A percentile compares a stretch with the other conserved stretches of the same genome.
Evolutionary conservation across 2,888 invertebrate species (phyloP).

Genomic region (Apomyelois bistriatella): DNA sequence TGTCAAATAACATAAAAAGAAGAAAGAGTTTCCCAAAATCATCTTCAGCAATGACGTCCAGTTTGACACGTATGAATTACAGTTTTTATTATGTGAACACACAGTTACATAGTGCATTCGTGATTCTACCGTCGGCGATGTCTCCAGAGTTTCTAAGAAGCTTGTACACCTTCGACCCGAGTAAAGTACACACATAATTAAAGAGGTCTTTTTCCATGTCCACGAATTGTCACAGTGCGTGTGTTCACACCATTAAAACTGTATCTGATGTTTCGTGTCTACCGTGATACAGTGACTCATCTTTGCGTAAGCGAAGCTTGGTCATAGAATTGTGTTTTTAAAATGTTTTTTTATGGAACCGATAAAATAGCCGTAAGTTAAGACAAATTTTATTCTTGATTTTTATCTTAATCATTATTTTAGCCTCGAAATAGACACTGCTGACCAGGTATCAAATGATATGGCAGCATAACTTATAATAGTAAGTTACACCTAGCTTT

Average conservation of each 20-base stretch:
- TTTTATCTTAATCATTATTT: no score
- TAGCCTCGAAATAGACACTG: no score
- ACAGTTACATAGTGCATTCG: conserved; percentile 18
- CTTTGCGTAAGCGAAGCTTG: no score
- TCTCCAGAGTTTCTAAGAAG: conserved; percentile 12
- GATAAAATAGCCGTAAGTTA: not conserved
- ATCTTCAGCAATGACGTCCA: conserved; percentile 18
- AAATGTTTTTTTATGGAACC: not conserved
- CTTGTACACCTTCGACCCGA: conserved; percentile 57
- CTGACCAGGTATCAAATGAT: no score
- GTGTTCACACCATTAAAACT: conserved; percentile 58
- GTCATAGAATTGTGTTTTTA: not conserved
- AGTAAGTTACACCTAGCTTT: no score
- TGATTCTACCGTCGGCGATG: conserved; percentile 20
- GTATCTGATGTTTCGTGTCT: conserved; percentile 24
- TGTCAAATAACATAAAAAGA: not conserved
- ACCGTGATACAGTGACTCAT: conserved; percentile 5
- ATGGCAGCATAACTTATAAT: no score
- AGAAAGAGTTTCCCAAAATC: conserved; percentile 22
- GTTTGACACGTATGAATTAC: conserved; percentile 24
- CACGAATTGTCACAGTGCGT: conserved; percentile 14
- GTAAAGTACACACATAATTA: conserved; percentile 48
- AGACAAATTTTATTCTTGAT: no score
- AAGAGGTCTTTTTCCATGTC: conserved; percentile 29
- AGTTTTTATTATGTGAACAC: conserved; percentile 28